Evolutionary conservation across 37 sponge, comb jelly and placozoan species (phyloP), one percentile per base, ranked within the genome.

Genomic region (Spongia lamella): DNA sequence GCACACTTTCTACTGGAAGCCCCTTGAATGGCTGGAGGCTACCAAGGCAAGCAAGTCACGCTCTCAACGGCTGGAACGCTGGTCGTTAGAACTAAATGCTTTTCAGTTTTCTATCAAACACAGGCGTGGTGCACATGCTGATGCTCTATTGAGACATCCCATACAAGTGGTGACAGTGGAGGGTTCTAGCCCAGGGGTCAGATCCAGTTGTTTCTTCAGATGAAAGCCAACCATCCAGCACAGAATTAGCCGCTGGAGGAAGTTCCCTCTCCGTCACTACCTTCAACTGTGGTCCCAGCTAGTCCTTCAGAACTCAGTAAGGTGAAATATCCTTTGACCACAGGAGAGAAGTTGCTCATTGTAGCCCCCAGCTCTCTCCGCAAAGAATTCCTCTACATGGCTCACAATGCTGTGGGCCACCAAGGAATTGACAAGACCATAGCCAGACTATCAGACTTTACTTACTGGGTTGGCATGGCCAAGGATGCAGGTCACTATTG

Each of bases 21-120:
- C 9, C 7, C 59, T 57, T 22, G 59, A 57, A 26, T 57, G 59
- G 59, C 29, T 57, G 59, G 59, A 57, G 13, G 7, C 59, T 7
- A 26, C 59, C 13, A 22, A 26, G 29, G 59, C 59, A 22, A 57
- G 59, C 59, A 22, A 57, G 29, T 22, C 59, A 27, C 59, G 14
- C 14, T 57, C 59, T 26, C 59, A 57, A 16, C 59, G 59, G 27
- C 14, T 57, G 59, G 59, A 57, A 57, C 59, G 59, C 6, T 57
- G 59, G 59, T 57, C 59, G 6, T 16, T 57, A 22, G 59, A 57
- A 11, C 13, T 57, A 16, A 5, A 16, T 27, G 59, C 59, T 11
- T 57, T 27, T 57, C 27, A 57, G 14, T 57, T 57, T 26, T 27
- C 14, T 7, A 26, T 57, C 5, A 16, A 15, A 26, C 29, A 57